Base-by-base conservation (phyloP, 2,797 vertebrate genomes). In the Rousettus madagascariensis region DNA sequence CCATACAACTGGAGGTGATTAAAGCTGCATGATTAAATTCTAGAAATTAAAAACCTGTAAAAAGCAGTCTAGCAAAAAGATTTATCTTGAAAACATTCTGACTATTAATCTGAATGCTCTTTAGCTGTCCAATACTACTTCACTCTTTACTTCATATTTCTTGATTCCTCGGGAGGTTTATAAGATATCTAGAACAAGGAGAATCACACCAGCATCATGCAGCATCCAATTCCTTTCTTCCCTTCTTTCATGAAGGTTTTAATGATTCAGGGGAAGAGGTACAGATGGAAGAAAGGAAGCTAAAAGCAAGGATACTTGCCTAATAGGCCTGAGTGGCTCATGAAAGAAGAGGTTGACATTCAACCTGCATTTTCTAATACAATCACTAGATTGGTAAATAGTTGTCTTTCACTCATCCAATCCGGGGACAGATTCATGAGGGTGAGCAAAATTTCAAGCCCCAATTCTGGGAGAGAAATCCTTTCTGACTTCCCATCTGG, bases 21-120 rank as follows among this genome's bases (percentile, higher is more conserved):
- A 92, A 96, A 90, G 26, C 65, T 92, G 79, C 91, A 82, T 95
- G 80, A 97, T 97, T 97, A 96, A 92, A 97, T 46, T 26, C 55
- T 59, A 97, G 96, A 97, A 97, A 94, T 89, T 96, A 97, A 97
- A 96, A 94, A 75, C 8, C 84, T 90, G 72, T 94, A 91, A 97
- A 97, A 97, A 95, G 92, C 8, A 38, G 87, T 65, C 33, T 78
- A 82, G 86, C 83, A 72, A 95, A 90, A 69, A 43, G 53, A 96
- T 97, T 95, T 92, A 57, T 95, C 94, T 96, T 86, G 46, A 17
- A 38, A 61, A 17, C 2, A 90, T 94, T 96, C 95, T 95, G 74
- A 57, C 59, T 94, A 95, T 6, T 22, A 96, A 96, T 97, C 89
- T 97, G 94, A 96, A 96, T 95, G 91, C 13, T 61, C 38, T 96